These are phyloP conservation scores for Philhelius pedissequus DNA, from an alignment of 2,888 invertebrate species.

Conservation along the genomic window DNA sequence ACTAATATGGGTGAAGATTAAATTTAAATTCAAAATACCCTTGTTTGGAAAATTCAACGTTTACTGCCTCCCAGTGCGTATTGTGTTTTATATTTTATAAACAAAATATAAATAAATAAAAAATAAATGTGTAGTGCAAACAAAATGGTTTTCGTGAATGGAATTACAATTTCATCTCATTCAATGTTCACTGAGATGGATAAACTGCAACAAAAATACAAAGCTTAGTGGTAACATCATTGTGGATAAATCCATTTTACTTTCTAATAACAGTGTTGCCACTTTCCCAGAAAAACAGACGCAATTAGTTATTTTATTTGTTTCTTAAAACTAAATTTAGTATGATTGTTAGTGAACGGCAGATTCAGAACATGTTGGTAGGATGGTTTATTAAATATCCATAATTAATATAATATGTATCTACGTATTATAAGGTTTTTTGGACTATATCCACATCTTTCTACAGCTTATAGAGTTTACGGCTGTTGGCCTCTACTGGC, in stretches of 20 bases:
- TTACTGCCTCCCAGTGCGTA: background rate
- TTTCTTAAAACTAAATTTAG: too few species aligned
- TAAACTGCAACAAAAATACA: constrained; percentile 28
- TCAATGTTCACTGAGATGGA: constrained; percentile 31
- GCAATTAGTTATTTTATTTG: too few species aligned
- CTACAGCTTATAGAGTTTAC: too few species aligned
- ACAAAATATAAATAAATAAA: constrained; percentile 11
- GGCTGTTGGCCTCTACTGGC: too few species aligned
- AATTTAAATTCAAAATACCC: constrained; percentile 21
- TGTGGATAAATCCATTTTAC: background rate
- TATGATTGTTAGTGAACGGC: too few species aligned
- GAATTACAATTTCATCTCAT: constrained; percentile 18
- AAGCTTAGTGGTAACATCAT: constrained; percentile 21
- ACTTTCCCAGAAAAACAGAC: too few species aligned
- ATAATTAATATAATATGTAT: too few species aligned
- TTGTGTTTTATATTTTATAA: constrained; percentile 38
- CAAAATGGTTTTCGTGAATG: constrained; percentile 32
- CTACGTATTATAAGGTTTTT: too few species aligned
- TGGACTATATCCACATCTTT: too few species aligned
- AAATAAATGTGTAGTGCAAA: background rate
- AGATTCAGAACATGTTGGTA: too few species aligned
- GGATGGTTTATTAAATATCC: too few species aligned
- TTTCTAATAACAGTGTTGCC: background rate
- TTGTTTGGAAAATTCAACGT: background rate
- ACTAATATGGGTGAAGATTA: background rate